Evolutionary conservation across 2,888 invertebrate genomes (phyloP).

Genomic region (Spodoptera littoralis): DNA sequence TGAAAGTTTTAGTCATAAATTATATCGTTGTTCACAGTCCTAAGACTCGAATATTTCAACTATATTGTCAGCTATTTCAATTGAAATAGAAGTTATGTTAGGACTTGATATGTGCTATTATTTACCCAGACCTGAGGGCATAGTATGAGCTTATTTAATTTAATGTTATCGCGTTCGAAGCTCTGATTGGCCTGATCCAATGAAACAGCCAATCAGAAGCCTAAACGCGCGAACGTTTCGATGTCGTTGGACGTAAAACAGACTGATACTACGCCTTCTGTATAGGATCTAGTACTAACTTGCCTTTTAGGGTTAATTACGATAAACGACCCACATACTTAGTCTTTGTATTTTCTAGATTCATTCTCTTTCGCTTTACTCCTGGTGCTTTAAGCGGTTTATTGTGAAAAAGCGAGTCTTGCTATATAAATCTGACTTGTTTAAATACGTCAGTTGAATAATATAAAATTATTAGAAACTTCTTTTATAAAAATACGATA

Average conservation of each 20-base stretch:
- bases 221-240: too few species aligned
- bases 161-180: too few species aligned
- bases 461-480: too few species aligned
- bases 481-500: too few species aligned
- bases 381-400: conserved; percentile 18
- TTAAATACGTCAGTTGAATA: too few species aligned
- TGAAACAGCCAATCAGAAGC: too few species aligned
- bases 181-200: too few species aligned
- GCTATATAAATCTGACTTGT: too few species aligned
- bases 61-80: conserved; percentile 50
- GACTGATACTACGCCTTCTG: conserved; percentile 2
- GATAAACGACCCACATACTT: conserved; percentile 35
- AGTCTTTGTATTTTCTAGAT: conserved; percentile 38
- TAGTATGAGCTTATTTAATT: too few species aligned
- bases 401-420: conserved; percentile 12
- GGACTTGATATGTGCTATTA: conserved; percentile 45
- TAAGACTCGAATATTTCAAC: conserved; percentile 48
- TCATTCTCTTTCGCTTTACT: conserved; percentile 7
- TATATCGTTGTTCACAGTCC: conserved; percentile 30
- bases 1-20: conserved; percentile 31
- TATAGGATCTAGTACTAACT: conserved; percentile 34
- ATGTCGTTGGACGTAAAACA: too few species aligned
- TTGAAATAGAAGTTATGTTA: conserved; percentile 43
- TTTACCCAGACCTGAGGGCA: conserved; percentile 27
- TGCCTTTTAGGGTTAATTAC: conserved; percentile 40